A percentile compares a stretch with the other conserved stretches of the same genome.
Conservation (phyloP, 2,888 invertebrate species). For the Carabus problematicus region DNA sequence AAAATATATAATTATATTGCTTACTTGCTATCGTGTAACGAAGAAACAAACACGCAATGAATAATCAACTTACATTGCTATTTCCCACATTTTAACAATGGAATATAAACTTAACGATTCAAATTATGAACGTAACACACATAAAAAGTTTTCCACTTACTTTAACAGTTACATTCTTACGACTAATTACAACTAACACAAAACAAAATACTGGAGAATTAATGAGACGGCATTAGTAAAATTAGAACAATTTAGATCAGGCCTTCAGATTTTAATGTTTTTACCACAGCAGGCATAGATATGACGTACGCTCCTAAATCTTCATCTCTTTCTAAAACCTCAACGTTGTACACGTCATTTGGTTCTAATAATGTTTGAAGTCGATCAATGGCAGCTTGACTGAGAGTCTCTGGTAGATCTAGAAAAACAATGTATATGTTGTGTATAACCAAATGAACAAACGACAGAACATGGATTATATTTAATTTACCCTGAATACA, state of each 20-base stretch:
- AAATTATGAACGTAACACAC: neutral
- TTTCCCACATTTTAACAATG: neutral
- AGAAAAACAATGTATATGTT: neutral
- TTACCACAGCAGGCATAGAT: conserved; percentile 2
- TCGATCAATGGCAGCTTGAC: neutral
- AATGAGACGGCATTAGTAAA: neutral
- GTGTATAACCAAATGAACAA: neutral
- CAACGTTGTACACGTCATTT: conserved; percentile 20
- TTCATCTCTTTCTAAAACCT: neutral
- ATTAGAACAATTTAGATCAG: neutral
- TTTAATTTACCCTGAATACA: conserved; percentile 47
- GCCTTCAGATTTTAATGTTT: neutral
- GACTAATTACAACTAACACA: neutral
- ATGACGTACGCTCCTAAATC: conserved; percentile 4
- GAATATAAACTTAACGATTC: conserved; percentile 1
- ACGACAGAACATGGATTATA: neutral
- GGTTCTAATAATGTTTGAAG: conserved; percentile 12
- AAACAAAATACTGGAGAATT: conserved; percentile 5
- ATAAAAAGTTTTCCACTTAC: conserved; percentile 4
- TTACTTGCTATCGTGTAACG: no score
- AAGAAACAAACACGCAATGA: neutral
- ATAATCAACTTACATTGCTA: conserved; percentile 1
- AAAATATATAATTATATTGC: no score
- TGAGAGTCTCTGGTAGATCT: conserved; percentile 14
- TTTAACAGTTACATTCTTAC: neutral